phyloP scores from a whole-genome alignment of 2,797 vertebrate genomes.

The Melanotaenia maccullochi region DNA sequence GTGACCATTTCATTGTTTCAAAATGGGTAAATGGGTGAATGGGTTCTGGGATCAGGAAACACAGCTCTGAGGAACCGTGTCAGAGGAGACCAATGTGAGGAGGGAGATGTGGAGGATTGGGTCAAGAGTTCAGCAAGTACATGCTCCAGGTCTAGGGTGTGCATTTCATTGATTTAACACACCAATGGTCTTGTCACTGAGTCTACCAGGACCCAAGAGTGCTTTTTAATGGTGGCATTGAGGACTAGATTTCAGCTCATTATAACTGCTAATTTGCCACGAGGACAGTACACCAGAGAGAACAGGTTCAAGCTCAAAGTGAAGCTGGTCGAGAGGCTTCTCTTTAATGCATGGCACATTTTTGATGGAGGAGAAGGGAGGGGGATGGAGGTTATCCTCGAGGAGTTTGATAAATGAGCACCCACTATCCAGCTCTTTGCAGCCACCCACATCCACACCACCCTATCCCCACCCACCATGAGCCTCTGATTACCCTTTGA shows the following conservation, averaged over 20 bases:
- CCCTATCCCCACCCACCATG: slow-evolving; percentile 32
- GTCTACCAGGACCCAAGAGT: slow-evolving; percentile 52
- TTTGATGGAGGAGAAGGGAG: slow-evolving; percentile 46
- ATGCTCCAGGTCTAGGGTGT: slow-evolving; percentile 42
- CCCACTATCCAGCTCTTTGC: slow-evolving; percentile 38
- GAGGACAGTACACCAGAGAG: slow-evolving; percentile 45
- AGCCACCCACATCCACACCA: slow-evolving; percentile 44
- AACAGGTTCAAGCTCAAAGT: slow-evolving; percentile 55
- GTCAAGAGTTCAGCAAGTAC: slow-evolving; percentile 68
- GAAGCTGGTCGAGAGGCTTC: slow-evolving; percentile 29
- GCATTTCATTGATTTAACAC: slow-evolving; percentile 51
- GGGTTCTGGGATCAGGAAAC: slow-evolving; percentile 58
- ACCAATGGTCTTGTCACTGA: slow-evolving; percentile 41
- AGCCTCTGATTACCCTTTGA: slow-evolving; percentile 64
- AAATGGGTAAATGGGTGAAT: slow-evolving; percentile 72
- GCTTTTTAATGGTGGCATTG: slow-evolving; percentile 68
- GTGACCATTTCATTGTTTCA: slow-evolving; percentile 76
- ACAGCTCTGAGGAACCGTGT: slow-evolving; percentile 45
- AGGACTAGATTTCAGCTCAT: slow-evolving; percentile 63
- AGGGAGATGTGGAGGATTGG: slow-evolving; percentile 13
- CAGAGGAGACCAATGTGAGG: slow-evolving; percentile 33
- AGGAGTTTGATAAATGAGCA: slow-evolving; percentile 70
- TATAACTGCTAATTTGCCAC: slow-evolving; percentile 65
- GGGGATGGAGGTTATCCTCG: slow-evolving; percentile 43
- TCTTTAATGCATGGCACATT: slow-evolving; percentile 36